Percentiles rank a stretch among this genome's conserved stretches.
Conservation (phyloP, 1,140 invertebrate species). For the Dufourea novaeangliae region DNA sequence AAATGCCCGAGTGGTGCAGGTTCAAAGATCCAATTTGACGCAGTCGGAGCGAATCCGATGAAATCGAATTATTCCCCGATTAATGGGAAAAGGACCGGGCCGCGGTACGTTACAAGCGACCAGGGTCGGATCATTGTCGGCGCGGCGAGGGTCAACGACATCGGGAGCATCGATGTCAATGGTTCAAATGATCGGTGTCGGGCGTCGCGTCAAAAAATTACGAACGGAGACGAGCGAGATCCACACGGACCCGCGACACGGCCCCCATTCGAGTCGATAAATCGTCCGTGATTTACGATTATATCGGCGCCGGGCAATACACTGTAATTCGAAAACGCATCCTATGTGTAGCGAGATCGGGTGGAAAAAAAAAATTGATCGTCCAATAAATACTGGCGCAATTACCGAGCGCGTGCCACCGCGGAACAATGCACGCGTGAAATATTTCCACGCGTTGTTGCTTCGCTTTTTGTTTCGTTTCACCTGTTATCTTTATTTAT, state of each 20-base stretch:
- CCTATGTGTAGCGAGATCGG: constrained; percentile 2
- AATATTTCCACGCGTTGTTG: neutral
- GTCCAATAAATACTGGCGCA: constrained; percentile 12
- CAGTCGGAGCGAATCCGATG: neutral
- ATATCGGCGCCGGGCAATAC: constrained; percentile 1
- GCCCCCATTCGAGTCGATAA: constrained; percentile 31
- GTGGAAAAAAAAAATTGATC: constrained; percentile 23
- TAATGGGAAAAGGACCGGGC: neutral
- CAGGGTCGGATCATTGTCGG: constrained; percentile 10
- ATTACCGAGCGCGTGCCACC: constrained; percentile 7
- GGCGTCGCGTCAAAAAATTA: constrained; percentile 47
- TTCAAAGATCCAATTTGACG: too few species aligned
- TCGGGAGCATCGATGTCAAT: constrained; percentile 31
- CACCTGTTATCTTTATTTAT: neutral
- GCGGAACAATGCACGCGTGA: neutral
- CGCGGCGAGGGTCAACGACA: constrained; percentile 10
- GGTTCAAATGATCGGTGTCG: constrained; percentile 46
- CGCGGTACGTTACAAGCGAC: too few species aligned
- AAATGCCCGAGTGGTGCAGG: too few species aligned
- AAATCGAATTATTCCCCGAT: constrained; percentile 13
- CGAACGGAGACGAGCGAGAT: constrained; percentile 18
- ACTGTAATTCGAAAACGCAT: constrained; percentile 14
- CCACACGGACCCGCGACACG: neutral
- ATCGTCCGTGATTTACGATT: constrained; percentile 38
- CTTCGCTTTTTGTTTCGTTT: neutral